Conservation (phyloP, 1,140 invertebrate species). For the Nephila pilipes region DNA sequence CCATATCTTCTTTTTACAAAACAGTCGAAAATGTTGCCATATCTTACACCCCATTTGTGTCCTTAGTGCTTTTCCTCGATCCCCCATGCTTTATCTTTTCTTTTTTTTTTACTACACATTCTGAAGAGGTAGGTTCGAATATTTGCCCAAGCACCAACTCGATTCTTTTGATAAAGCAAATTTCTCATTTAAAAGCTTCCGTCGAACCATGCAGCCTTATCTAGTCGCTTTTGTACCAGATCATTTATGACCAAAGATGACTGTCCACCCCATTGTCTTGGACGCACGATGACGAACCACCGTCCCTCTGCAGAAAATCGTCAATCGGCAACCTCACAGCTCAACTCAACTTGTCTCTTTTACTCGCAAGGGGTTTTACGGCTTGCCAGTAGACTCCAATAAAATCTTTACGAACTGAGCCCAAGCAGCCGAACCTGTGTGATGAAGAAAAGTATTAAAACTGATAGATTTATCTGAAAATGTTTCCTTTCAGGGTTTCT, state of each 20-base stretch:
- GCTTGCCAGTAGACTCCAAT: conserved; percentile 64
- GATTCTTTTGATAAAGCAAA: not conserved
- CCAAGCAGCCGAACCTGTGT: not conserved
- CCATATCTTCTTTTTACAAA: too few relatives aligned
- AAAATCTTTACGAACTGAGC: conserved; percentile 67
- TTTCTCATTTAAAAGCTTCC: not conserved
- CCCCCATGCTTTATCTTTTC: not conserved
- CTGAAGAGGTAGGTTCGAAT: too few relatives aligned
- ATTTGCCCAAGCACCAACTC: too few relatives aligned
- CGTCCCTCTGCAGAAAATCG: not conserved
- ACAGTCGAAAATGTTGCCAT: too few relatives aligned
- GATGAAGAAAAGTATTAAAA: conserved; percentile 63
- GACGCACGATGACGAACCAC: not conserved
- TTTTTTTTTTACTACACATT: too few relatives aligned
- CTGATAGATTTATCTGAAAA: conserved; percentile 72
- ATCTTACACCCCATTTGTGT: not conserved
- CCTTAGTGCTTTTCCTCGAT: not conserved
- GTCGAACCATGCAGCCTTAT: not conserved
- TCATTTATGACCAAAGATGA: conserved; percentile 19
- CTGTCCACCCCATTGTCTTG: not conserved
- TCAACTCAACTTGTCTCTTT: conserved; percentile 61
- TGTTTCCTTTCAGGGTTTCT: conserved; percentile 50
- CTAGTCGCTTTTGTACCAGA: not conserved
- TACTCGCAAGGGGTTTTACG: conserved; percentile 32
- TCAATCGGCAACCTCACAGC: conserved; percentile 19